phyloP scores from a whole-genome alignment of 2,888 invertebrate species.

The Cetonia aurata region DNA sequence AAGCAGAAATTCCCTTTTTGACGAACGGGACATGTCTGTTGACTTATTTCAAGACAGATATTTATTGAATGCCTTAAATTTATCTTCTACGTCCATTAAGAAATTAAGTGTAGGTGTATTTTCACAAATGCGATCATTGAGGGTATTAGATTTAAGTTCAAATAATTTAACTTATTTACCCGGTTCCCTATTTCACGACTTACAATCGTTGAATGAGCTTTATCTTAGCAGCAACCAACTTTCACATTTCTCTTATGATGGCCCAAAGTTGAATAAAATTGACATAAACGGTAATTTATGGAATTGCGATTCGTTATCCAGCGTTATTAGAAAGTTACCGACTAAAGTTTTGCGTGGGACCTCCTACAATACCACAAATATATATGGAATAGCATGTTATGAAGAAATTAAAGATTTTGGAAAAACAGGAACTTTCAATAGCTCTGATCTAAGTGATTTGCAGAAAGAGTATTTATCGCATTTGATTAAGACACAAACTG shows the following conservation, averaged over 20 bases:
- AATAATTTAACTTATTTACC: slow-evolving; percentile 24
- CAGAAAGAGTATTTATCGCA: slow-evolving; percentile 18
- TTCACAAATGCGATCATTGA: slow-evolving; percentile 4
- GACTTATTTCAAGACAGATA: slow-evolving; percentile 2
- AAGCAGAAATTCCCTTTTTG: slow-evolving; percentile 6
- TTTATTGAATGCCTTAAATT: slow-evolving; percentile 4
- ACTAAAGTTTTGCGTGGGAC: neutral
- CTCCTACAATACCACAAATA: slow-evolving; percentile 9
- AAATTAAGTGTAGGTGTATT: slow-evolving; percentile 19
- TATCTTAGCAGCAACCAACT: slow-evolving; percentile 19
- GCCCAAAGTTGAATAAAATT: neutral
- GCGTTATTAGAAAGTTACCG: neutral
- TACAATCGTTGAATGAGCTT: neutral
- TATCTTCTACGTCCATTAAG: slow-evolving; percentile 22
- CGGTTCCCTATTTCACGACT: slow-evolving; percentile 18
- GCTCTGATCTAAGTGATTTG: neutral
- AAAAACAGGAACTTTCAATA: neutral
- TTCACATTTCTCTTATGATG: slow-evolving; percentile 11
- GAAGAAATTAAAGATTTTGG: slow-evolving; percentile 8
- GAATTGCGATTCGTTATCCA: slow-evolving; percentile 14
- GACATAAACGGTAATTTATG: slow-evolving; percentile 19
- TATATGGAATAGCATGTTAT: slow-evolving; percentile 13
- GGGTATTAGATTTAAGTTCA: slow-evolving; percentile 22
- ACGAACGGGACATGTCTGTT: slow-evolving; percentile 4
- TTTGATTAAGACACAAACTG: neutral